Base-by-base conservation (phyloP, 2,113 vertebrate genomes). In the Atlantisia rogersi region DNA sequence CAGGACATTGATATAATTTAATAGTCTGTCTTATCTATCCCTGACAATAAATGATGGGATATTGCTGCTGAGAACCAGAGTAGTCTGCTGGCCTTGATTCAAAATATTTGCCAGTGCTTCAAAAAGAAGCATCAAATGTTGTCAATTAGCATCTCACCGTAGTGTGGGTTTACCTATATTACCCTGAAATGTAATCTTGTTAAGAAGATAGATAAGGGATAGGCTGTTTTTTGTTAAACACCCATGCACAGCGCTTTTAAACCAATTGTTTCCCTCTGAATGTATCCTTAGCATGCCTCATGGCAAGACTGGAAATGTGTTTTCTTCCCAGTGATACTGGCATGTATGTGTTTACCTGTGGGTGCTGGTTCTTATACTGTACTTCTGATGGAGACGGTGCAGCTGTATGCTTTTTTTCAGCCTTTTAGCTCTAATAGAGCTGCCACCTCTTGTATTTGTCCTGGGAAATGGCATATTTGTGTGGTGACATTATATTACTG, bases 381-480 rank as follows among this genome's bases (percentile, higher is more conserved):
- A 29, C 40, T 75, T 68, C 10, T 82, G 12, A 62, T 48, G 17
- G 62, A 87, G 85, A 71, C 2, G 1, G 15, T 78, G 53, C 50
- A 59, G 69, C 63, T 89, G 18, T 73, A 24, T 50, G 44, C 3
- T 29, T 93, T 85, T 71, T 82, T 52, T 35, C 48, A 39, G 42
- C 44, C 31, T 37, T 87, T 82, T 59, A 76, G 50, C 77, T 91
- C 62, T 86, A 68, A 75, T 37, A 84, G 77, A 86, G 53, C 83
- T 95, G 73, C 83, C 70, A 85, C n/a, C 28, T 91, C 90, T 93
- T 59, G 31, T 90, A n/a, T 94, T 91, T 95, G 82, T 93, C 87
- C 60, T 90, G 68, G 64, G 90, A 92, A 90, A 92, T 83, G 73
- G 58, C 73, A 53, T 81, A 64, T 92, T 93, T 95, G 71, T 94